Conservation (phyloP, 2,113 vertebrate species). For the Amia ocellicauda region DNA sequence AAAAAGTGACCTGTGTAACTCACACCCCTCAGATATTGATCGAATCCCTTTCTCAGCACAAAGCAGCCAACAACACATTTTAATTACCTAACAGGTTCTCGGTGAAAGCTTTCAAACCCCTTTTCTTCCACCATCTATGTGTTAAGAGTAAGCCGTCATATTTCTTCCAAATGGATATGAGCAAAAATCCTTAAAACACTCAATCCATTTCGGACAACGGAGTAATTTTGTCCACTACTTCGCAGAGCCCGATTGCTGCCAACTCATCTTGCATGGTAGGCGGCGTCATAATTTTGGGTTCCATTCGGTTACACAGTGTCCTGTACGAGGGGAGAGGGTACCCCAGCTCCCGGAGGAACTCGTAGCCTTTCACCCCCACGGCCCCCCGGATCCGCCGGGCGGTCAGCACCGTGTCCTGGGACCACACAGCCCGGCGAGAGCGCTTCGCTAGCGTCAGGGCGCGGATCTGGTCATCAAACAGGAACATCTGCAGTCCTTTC, state of each 20-base stretch:
- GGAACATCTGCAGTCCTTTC: conserved; percentile 68
- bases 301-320: conserved; percentile 69
- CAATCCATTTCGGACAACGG: too few species aligned
- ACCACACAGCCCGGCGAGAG: conserved; percentile 70
- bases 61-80: too few species aligned
- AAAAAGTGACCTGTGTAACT: too few species aligned
- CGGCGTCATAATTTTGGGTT: conserved; percentile 68
- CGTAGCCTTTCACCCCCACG: conserved; percentile 69
- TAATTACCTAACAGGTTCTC: too few species aligned
- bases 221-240: too few species aligned
- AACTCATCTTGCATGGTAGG: conserved; percentile 66
- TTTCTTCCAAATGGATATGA: too few species aligned
- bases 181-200: too few species aligned
- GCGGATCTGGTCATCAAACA: conserved; percentile 71
- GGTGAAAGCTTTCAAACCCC: too few species aligned
- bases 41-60: too few species aligned
- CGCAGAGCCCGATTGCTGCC: conserved; percentile 63
- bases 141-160: too few species aligned
- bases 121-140: too few species aligned
- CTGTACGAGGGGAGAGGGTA: conserved; percentile 72
- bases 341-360: conserved; percentile 68
- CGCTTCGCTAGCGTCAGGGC: conserved; percentile 68
- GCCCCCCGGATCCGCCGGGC: conserved; percentile 66
- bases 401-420: conserved; percentile 64
- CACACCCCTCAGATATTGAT: too few species aligned